A percentile compares a stretch with the other conserved stretches of the same genome.
Evolutionary conservation across 1,140 invertebrate species (phyloP).

Genomic region (Drosophila obscura): DNA sequence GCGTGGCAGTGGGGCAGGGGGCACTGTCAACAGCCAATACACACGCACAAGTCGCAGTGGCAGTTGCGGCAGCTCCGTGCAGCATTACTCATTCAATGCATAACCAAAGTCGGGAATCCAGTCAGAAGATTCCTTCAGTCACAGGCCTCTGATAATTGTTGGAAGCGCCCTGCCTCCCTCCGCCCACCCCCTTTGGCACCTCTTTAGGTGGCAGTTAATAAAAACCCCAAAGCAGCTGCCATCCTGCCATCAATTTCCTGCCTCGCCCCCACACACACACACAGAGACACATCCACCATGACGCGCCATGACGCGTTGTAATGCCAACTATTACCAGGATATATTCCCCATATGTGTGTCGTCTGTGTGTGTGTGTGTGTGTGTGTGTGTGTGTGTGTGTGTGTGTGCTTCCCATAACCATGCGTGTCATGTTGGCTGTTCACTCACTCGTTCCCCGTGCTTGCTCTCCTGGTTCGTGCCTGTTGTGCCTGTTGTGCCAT

Average conservation of each 20-base stretch:
- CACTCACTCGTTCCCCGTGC: too few relatives aligned
- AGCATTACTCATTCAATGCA: conserved; percentile 13
- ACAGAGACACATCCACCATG: too few relatives aligned
- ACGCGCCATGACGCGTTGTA: conserved; percentile 40
- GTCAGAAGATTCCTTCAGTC: too few relatives aligned
- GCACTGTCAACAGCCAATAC: too few relatives aligned
- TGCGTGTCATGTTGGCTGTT: conserved; percentile 28
- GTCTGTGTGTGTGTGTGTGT: conserved; percentile 6
- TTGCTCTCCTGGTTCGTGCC: conserved; percentile 41
- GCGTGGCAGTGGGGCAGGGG: too few relatives aligned
- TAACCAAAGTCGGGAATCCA: conserved; percentile 8
- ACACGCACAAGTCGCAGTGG: too few relatives aligned
- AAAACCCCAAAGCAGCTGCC: conserved; percentile 52
- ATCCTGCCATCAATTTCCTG: conserved; percentile 49
- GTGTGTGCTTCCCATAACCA: conserved; percentile 1
- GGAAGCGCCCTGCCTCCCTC: background rate
- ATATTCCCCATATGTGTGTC: conserved; percentile 40
- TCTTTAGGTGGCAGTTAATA: conserved; percentile 52
- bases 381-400: conserved; percentile 3
- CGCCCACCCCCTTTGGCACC: conserved; percentile 40
- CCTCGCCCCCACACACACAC: background rate
- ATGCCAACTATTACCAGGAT: conserved; percentile 59
- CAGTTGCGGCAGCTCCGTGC: too few relatives aligned
- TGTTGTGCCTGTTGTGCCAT: conserved; percentile 52
- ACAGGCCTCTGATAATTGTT: too few relatives aligned